phyloP scores from a whole-genome alignment of 2,113 vertebrate species.

The Pongo pygmaeus region DNA sequence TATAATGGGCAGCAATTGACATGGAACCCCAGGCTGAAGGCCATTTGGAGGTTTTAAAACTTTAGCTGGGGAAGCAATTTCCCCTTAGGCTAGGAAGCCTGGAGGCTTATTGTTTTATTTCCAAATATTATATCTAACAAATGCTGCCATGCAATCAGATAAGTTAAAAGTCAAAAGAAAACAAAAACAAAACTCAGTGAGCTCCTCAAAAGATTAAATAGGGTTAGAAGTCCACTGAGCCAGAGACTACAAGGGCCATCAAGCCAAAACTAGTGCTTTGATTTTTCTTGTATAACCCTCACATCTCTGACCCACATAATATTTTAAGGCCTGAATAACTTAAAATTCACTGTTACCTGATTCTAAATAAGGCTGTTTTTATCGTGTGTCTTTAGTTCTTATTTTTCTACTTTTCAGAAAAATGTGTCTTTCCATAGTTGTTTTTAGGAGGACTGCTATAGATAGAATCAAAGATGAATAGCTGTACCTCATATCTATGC shows the following conservation, averaged over 20 bases:
- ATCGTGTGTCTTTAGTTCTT: slow-evolving; percentile 2
- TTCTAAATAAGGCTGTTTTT: slow-evolving; percentile 38
- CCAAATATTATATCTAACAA: slow-evolving; percentile 1
- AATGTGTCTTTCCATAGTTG: neutral
- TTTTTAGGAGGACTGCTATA: slow-evolving; percentile 25
- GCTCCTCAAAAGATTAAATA: neutral
- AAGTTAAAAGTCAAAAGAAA: neutral
- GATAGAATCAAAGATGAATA: slow-evolving; percentile 33
- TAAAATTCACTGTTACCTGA: slow-evolving; percentile 12
- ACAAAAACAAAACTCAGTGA: neutral
- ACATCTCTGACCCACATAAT: neutral
- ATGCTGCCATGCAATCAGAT: neutral
- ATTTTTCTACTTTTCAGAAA: slow-evolving; percentile 13
- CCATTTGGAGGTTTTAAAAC: neutral
- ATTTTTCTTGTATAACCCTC: neutral
- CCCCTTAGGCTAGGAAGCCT: neutral
- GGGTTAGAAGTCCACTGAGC: neutral
- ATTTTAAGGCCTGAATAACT: slow-evolving; percentile 27
- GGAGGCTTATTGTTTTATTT: neutral
- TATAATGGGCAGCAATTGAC: neutral
- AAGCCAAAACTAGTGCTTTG: neutral
- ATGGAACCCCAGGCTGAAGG: neutral
- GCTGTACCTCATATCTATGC: neutral
- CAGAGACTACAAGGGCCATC: neutral
- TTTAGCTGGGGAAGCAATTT: neutral